Evolutionary conservation across 1,140 invertebrate species (phyloP).

Genomic region (Hyposmocoma kahamanoa): DNA sequence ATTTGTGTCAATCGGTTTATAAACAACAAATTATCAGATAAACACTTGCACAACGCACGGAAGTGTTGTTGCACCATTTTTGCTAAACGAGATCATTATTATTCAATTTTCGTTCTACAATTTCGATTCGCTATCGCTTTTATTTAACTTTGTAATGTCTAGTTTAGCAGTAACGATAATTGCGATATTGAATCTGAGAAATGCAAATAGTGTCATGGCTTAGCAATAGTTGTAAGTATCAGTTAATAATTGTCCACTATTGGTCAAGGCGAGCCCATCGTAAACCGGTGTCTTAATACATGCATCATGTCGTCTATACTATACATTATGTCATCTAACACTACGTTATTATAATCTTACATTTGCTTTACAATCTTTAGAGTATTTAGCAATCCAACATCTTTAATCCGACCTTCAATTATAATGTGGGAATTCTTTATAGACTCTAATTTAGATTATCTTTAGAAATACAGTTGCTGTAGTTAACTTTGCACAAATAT

Average conservation of each 20-base stretch:
- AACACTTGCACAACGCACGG: no score
- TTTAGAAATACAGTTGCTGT: constrained; percentile 28
- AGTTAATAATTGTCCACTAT: constrained; percentile 33
- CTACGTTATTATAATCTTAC: neutral
- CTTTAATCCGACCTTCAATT: constrained; percentile 29
- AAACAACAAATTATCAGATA: no score
- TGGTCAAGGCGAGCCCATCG: constrained; percentile 57
- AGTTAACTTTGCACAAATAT: constrained; percentile 24
- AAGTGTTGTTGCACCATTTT: no score
- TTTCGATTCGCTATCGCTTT: no score
- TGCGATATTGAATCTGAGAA: constrained; percentile 14
- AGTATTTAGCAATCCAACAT: neutral
- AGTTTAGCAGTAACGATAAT: neutral
- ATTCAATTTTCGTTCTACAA: no score
- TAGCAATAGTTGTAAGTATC: constrained; percentile 1
- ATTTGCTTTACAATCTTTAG: neutral
- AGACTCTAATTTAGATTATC: constrained; percentile 38
- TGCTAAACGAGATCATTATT: no score
- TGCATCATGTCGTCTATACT: neutral
- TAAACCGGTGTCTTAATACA: constrained; percentile 29
- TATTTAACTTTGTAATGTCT: no score
- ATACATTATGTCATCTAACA: neutral
- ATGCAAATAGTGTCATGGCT: constrained; percentile 54
- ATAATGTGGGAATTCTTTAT: constrained; percentile 51
- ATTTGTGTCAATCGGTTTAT: no score